Percentiles rank a stretch among this genome's conserved stretches.
These are phyloP conservation scores for Caenorhabditis becei DNA, from an alignment of 2,888 invertebrate species.

Conservation along the genomic window DNA sequence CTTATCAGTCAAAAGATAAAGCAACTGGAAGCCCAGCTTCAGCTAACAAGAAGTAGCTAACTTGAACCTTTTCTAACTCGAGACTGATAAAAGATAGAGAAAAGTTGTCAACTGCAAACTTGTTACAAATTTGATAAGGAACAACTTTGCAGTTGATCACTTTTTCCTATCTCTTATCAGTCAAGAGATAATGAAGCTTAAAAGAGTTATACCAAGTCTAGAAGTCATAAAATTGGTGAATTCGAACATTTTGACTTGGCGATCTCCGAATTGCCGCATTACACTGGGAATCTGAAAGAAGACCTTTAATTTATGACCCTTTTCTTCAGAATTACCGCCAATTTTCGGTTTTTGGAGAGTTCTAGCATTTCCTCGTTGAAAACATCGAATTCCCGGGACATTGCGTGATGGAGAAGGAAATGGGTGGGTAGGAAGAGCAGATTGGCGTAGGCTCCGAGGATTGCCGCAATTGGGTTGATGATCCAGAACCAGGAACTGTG, in stretches of 20 bases:
- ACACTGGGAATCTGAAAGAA: constrained; percentile 3
- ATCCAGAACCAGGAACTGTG: constrained; percentile 34
- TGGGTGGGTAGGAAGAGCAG: constrained; percentile 31
- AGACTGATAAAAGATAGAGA: too few species aligned
- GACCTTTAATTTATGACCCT: background rate
- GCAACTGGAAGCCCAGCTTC: background rate
- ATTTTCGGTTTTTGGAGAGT: constrained; percentile 25
- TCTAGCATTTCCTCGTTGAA: constrained; percentile 40
- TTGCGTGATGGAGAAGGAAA: constrained; percentile 18
- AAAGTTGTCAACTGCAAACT: too few species aligned
- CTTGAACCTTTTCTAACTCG: too few species aligned
- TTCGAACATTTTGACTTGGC: constrained; percentile 45
- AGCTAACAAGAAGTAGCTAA: background rate
- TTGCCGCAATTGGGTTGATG: constrained; percentile 13
- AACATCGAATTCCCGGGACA: constrained; percentile 36
- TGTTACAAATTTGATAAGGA: too few species aligned
- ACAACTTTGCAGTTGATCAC: too few species aligned
- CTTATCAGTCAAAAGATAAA: too few species aligned
- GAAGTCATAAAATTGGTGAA: constrained; percentile 26
- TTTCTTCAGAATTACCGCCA: constrained; percentile 22
- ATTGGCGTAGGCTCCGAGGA: constrained; percentile 38
- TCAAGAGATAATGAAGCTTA: too few species aligned
- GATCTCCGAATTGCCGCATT: constrained; percentile 18
- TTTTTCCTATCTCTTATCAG: too few species aligned
- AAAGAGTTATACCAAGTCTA: constrained; percentile 33